Evolutionary conservation across 2,888 invertebrate species (phyloP), one percentile per base, ranked within the genome.

Genomic region (Drosophila colorata): DNA sequence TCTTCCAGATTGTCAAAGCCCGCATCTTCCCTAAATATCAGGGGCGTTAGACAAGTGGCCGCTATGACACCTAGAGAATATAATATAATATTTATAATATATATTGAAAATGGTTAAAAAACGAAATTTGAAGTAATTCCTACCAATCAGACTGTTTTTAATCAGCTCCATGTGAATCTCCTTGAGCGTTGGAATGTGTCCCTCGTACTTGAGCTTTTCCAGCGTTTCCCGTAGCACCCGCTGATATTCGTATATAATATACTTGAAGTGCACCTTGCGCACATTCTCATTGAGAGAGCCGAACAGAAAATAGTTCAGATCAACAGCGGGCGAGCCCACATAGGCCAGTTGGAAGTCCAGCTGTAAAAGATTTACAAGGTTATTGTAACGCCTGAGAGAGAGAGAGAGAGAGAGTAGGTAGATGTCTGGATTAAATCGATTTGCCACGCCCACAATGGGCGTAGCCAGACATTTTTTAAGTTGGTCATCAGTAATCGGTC

Each of bases 231-330:
- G 83, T 4, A 92, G 78, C 38, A 87, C 75, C 2, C 86, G 78
- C 8, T 92, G 92, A 59, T 92, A 92, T 60, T 91, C 89, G 14
- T 89, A 74, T 3, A 92, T 78, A 28, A 92, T 88, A 57, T 79
- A 91, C 44, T 92, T 92, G 6, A 88, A 89, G 73, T 91, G 91
- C 2, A 90, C 85, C 53, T 91, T 91, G 5, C 92, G 90, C 0
- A 92, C 89, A 67, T 91, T 91, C 60, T 92, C 92, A 65, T 91
- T 91, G 4, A 92, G 35, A 0, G 92, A 92, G 9, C 92, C 92
- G 61, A 82, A 92, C 0, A 92, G 48, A 18, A 92, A 89, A 48
- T 92, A 92, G 71, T 90, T 91, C 0, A 92, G 74, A 66, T 92
- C 92, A n/a, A 91, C 88, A 2, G 91, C 91, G 3, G 91, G 91